Percentiles rank a stretch among this genome's conserved stretches.
These are phyloP conservation scores for Therioaphis trifolii DNA, from an alignment of 2,888 invertebrate genomes.

Conservation along the genomic window DNA sequence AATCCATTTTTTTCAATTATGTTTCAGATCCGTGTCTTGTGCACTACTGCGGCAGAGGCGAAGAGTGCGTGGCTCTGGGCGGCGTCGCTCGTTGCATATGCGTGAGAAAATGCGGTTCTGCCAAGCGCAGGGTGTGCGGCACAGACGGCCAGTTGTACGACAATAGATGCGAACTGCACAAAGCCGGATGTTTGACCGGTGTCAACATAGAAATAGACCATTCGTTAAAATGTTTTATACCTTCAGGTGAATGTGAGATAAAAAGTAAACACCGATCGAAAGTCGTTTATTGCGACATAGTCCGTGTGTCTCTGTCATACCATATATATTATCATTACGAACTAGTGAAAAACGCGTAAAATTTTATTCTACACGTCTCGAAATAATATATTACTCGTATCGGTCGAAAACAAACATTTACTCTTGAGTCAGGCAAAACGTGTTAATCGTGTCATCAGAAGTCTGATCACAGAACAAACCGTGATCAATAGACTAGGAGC, in stretches of 20 bases:
- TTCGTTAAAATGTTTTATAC: constrained; percentile 71
- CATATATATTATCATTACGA: too few relatives aligned
- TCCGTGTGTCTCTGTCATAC: too few relatives aligned
- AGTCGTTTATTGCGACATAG: neutral
- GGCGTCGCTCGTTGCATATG: constrained; percentile 75
- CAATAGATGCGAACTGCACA: constrained; percentile 77
- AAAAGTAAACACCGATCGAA: too few relatives aligned
- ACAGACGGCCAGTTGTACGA: constrained; percentile 77
- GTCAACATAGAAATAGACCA: constrained; percentile 73
- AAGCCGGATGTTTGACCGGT: constrained; percentile 73
- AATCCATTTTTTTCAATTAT: neutral
- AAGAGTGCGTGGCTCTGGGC: constrained; percentile 73
- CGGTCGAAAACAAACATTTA: too few relatives aligned
- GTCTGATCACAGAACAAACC: too few relatives aligned
- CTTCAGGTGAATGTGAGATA: constrained; percentile 67
- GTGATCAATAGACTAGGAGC: too few relatives aligned
- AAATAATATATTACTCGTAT: too few relatives aligned
- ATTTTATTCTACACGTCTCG: too few relatives aligned
- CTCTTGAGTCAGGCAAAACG: too few relatives aligned
- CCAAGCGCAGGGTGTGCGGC: constrained; percentile 75
- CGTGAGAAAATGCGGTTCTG: constrained; percentile 72
- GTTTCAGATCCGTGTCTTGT: constrained; percentile 75
- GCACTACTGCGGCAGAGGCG: constrained; percentile 76
- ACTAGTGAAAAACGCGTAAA: too few relatives aligned
- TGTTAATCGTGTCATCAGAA: too few relatives aligned